Evolutionary conservation across 2,797 vertebrate species (phyloP).

Genomic region (Leuciscus waleckii): DNA sequence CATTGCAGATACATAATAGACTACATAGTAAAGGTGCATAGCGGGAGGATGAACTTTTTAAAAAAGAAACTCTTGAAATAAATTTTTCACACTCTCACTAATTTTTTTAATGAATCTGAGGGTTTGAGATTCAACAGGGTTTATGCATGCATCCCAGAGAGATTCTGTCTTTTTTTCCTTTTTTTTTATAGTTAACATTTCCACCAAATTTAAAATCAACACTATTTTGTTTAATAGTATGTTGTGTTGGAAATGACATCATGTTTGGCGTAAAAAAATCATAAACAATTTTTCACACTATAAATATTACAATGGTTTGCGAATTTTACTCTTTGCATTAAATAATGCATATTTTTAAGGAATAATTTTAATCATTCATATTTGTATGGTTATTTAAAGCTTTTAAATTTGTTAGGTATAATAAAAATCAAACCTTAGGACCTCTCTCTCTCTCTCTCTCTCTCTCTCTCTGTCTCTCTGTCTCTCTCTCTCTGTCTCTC

Average conservation of each 20-base stretch:
- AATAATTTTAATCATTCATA: background rate
- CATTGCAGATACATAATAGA: background rate
- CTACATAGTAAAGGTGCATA: background rate
- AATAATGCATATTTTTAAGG: background rate
- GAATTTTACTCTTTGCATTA: background rate
- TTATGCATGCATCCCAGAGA: background rate
- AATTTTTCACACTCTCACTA: background rate
- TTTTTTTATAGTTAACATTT: background rate
- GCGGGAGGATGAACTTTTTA: background rate
- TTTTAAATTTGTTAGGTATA: background rate
- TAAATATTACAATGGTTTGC: background rate
- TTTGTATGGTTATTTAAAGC: background rate
- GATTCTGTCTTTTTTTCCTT: background rate
- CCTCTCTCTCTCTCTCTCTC: constrained; percentile 62
- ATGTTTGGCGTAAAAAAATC: background rate
- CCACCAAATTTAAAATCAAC: background rate
- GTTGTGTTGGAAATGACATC: background rate
- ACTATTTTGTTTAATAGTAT: background rate
- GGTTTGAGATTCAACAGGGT: background rate
- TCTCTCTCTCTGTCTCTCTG: constrained; percentile 67
- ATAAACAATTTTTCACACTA: background rate
- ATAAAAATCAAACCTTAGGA: no score
- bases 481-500: constrained; percentile 61
- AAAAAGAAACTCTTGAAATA: background rate
- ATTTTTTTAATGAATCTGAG: background rate